Base-by-base conservation (phyloP, 92 coral and sea anemone genomes). In the Phymanthus crucifer region DNA sequence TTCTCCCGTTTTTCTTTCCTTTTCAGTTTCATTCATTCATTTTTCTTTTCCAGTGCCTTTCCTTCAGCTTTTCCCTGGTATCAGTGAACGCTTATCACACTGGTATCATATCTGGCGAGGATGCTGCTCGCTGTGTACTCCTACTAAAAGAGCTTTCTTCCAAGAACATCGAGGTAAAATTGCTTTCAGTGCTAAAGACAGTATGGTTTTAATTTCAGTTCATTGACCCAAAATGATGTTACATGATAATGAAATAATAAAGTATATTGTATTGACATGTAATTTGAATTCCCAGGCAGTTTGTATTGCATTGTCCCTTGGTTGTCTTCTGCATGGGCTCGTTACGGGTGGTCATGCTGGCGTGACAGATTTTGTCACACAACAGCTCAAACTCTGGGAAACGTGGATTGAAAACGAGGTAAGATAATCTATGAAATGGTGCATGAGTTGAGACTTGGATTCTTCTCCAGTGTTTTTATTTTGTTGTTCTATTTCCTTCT, bases 281-380 rank as follows among this genome's bases (percentile, higher is more conserved):
- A n/a, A 7, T 54, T 54, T 34, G 16, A 40, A 32, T 70, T 73
- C 58, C 13, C 79, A 95, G 98, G 89, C 85, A 12, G 81, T 77
- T 64, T 93, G 88, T 27, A 82, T 88, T 38, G 88, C 95, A 0
- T 70, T 89, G 58, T 80, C 97, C 8, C 89, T 92, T 82, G 98
- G 97, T 48, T 74, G 90, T 52, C 83, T 92, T 24, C 88, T 95
- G 8, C 91, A 86, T 61, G 97, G 90, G 33, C 86, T 95, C 38
- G 78, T 82, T 17, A 74, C 69, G 1, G 82, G 83, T 19, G 98
- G 97, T 58, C 91, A 86, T 71, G 78, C 88, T 31, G 83, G 79
- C 27, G 87, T 85, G 40, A 71, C 88, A 32, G 91, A 82, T 69
- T 70, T 90, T 32, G 88, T 86, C 32, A 79, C 77, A 31, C 83